These are phyloP conservation scores for Patagioenas fasciata DNA, from an alignment of 2,113 vertebrate genomes.

Conservation along the genomic window DNA sequence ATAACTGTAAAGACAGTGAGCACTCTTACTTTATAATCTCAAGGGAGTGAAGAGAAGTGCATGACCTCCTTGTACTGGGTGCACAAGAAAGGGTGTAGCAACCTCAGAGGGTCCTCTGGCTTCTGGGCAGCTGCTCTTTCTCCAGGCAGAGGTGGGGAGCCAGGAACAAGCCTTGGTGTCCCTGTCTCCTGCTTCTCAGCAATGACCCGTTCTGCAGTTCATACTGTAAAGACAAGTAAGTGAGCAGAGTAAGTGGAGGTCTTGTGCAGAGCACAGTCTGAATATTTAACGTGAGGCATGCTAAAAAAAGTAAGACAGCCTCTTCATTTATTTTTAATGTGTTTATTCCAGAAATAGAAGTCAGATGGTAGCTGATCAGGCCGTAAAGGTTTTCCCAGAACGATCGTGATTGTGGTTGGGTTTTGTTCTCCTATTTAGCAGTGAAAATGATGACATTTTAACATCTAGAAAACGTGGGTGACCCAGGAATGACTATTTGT, in stretches of 20 bases:
- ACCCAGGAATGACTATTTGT: background rate
- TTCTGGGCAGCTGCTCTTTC: accelerated
- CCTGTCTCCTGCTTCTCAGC: background rate
- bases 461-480: background rate
- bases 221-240: accelerated
- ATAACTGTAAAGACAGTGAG: background rate
- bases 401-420: background rate
- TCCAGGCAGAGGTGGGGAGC: background rate
- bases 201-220: background rate
- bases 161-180: accelerated
- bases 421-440: background rate
- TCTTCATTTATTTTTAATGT: conserved; percentile 36
- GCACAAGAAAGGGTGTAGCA: background rate
- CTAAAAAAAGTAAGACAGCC: background rate
- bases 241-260: background rate
- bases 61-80: background rate
- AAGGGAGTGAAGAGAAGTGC: background rate
- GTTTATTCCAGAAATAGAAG: conserved; percentile 37
- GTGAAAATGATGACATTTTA: background rate
- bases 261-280: background rate
- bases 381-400: background rate
- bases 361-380: background rate
- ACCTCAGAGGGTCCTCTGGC: background rate
- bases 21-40: background rate
- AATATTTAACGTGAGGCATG: background rate